phyloP scores from a whole-genome alignment of 2,113 vertebrate genomes.

The Cercocebus atys region DNA sequence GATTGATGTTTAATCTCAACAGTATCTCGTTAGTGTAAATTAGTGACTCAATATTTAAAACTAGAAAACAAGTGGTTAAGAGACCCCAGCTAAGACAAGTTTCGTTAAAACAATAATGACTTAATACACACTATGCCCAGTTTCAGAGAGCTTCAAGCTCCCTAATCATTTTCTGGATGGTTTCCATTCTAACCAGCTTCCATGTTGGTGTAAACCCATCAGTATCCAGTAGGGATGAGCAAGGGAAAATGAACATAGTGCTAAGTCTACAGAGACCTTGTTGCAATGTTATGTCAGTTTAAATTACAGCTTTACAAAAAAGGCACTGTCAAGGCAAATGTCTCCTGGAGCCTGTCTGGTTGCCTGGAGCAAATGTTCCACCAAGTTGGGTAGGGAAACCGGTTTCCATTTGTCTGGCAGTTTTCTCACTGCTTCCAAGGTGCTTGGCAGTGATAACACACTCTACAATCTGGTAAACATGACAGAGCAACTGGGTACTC shows the following conservation, averaged over 20 bases:
- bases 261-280: constrained; percentile 40
- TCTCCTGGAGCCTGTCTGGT: constrained; percentile 61
- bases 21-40: constrained; percentile 63
- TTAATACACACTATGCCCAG: constrained; percentile 9
- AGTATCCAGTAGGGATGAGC: constrained; percentile 37
- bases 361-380: constrained; percentile 65
- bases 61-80: constrained; percentile 62
- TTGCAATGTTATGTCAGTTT: constrained; percentile 67
- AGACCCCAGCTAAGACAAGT: constrained; percentile 59
- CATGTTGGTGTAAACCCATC: constrained; percentile 26
- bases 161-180: constrained; percentile 62
- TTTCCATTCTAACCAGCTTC: constrained; percentile 55
- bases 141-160: constrained; percentile 49
- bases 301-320: constrained; percentile 57
- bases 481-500: not conserved
- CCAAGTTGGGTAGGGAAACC: constrained; percentile 66
- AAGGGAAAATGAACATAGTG: constrained; percentile 55
- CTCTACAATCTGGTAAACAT: not conserved
- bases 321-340: constrained; percentile 44
- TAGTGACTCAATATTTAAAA: constrained; percentile 64
- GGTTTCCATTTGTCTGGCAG: constrained; percentile 59
- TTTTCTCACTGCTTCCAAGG: constrained; percentile 45
- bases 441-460: not conserved
- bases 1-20: constrained; percentile 48
- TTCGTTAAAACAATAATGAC: constrained; percentile 71